phyloP scores from a whole-genome alignment of 2,797 vertebrate genomes.

The Tangara arthus region DNA sequence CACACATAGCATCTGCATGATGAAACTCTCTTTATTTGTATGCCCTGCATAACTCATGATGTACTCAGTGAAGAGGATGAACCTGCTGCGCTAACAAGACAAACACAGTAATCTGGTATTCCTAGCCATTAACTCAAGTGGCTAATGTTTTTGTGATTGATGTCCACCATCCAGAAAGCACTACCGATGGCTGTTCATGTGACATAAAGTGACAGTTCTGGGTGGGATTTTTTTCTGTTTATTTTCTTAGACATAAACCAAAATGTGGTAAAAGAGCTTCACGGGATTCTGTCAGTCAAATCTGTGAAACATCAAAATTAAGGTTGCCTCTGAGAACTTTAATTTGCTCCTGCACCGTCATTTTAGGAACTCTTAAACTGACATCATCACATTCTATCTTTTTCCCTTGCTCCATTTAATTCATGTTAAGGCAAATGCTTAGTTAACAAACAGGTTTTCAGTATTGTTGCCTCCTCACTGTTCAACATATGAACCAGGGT shows the following conservation, averaged over 20 bases:
- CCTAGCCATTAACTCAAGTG: conserved; percentile 10
- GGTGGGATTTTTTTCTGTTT: not conserved
- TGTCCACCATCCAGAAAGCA: not conserved
- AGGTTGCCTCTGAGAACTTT: not conserved
- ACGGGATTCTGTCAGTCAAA: not conserved
- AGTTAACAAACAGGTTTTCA: not conserved
- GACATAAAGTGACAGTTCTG: not conserved
- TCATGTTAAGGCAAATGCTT: not conserved
- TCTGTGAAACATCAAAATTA: not conserved
- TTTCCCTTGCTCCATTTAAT: not conserved
- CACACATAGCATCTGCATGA: not conserved
- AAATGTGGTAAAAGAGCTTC: not conserved
- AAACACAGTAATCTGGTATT: conserved; percentile 34
- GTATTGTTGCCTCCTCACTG: not conserved
- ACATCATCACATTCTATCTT: not conserved
- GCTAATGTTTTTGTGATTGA: conserved; percentile 30
- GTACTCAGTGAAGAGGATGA: not conserved
- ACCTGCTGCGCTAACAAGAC: conserved; percentile 22
- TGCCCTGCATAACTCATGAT: not conserved
- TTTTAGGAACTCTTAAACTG: not conserved
- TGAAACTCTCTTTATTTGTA: not conserved
- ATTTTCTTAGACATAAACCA: not conserved
- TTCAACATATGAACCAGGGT: not conserved
- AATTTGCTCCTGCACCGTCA: not conserved
- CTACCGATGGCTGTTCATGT: not conserved